phyloP scores from a whole-genome alignment of 2,888 invertebrate species.

The Eupithecia dodoneata region DNA sequence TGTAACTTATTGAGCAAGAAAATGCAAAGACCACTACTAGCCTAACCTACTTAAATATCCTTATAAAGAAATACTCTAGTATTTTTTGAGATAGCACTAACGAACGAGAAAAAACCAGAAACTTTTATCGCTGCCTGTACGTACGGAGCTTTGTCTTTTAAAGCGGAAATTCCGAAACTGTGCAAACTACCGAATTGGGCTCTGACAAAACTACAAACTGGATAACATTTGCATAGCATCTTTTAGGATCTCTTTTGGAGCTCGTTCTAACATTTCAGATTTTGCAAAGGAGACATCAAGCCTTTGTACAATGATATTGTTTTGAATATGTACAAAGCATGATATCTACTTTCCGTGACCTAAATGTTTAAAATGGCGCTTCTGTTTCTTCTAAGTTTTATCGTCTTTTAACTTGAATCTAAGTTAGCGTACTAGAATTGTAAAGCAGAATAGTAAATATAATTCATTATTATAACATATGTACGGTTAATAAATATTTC shows the following conservation, averaged over 20 bases:
- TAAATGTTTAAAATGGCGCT: not conserved
- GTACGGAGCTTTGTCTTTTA: constrained; percentile 30
- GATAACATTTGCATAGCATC: constrained; percentile 52
- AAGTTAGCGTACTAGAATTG: not conserved
- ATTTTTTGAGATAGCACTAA: not conserved
- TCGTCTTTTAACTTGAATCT: not conserved
- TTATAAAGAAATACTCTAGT: not conserved
- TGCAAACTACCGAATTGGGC: constrained; percentile 50
- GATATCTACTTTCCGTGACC: not conserved
- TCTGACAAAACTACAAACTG: constrained; percentile 46
- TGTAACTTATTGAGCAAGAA: not conserved
- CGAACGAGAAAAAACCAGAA: not conserved
- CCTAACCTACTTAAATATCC: not conserved
- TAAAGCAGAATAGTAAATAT: not conserved
- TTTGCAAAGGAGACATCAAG: constrained; percentile 36
- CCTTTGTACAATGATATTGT: constrained; percentile 21
- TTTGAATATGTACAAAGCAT: constrained; percentile 13
- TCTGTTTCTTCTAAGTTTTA: not conserved
- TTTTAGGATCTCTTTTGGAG: constrained; percentile 41
- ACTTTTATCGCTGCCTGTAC: constrained; percentile 20
- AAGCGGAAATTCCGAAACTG: constrained; percentile 43
- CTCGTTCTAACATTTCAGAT: constrained; percentile 41
- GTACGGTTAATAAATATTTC: not conserved
- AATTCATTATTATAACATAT: not conserved
- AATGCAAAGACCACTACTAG: not conserved